Conservation (phyloP, 2,797 vertebrate genomes). For the Cynopterus sphinx region DNA sequence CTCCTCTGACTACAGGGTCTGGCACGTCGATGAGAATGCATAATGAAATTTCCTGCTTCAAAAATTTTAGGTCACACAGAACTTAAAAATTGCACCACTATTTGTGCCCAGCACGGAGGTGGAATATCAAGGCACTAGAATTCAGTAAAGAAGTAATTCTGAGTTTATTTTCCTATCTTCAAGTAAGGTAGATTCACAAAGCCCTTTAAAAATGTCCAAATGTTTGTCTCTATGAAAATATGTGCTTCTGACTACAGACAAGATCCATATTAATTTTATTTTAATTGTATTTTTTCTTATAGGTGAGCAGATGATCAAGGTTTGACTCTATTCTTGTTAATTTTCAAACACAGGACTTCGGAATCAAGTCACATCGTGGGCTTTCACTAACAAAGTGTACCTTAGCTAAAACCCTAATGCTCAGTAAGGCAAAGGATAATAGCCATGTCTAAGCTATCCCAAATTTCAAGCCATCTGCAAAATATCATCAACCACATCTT, state of each 20-base stretch:
- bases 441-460: background rate
- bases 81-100: background rate
- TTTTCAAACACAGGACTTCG: constrained; percentile 38
- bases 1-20: background rate
- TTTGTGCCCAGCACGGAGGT: background rate
- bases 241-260: background rate
- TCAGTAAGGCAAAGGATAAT: background rate
- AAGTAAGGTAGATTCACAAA: constrained; percentile 1
- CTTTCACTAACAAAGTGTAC: background rate
- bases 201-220: constrained; percentile 1
- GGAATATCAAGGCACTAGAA: background rate
- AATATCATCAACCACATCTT: background rate
- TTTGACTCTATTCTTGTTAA: constrained; percentile 22
- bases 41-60: background rate
- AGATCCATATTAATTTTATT: constrained; percentile 30
- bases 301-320: constrained; percentile 4
- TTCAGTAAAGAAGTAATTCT: constrained; percentile 4
- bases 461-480: background rate
- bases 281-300: constrained; percentile 13
- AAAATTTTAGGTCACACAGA: background rate
- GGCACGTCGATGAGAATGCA: background rate
- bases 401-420: background rate
- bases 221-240: constrained; percentile 5
- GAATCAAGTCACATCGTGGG: constrained; percentile 11
- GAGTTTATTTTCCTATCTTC: constrained; percentile 29